Base-by-base conservation (phyloP, 2,113 vertebrate genomes). In the Apaloderma vittatum region DNA sequence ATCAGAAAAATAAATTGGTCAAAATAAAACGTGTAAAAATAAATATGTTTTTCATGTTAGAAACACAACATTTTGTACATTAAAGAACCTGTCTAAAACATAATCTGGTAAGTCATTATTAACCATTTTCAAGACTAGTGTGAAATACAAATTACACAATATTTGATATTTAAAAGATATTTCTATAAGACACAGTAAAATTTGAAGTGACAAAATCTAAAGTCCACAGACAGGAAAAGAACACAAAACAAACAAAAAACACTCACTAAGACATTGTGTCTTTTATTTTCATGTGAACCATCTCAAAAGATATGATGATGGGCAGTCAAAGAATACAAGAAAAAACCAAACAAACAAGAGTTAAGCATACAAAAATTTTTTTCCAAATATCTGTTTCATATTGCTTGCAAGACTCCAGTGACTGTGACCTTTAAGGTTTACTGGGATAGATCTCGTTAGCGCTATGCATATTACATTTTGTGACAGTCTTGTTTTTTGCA, bases 261-360 rank as follows among this genome's bases (percentile, higher is more conserved):
- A 55, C 1, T 3, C 3, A 9, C 9, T 65, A 40, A 70, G 21
- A 43, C 6, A n/a, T 58, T 46, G 6, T 9, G 2, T 32, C 7
- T 46, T 58, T 55, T 37, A 10, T 75, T 45, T 91, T 80, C 9
- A 32, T 12, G 30, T 48, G 11, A 76, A 11, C 36, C 48, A 27
- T 32, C 6, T 45, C 26, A 34, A 59, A 79, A 65, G 2, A 11
- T 52, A 48, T 34, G 5, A 11, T 82, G 30, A 37, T 5, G 8
- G 26, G 32, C 10, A 66, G 27, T 1, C 12, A 51, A 62, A 88
- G 3, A 55, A 67, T 24, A 73, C 5, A 82, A 58, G 6, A 43
- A 86, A 66, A 19, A 19, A 49, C 17, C 15, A 68, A 9, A 14
- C 9, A 18, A 43, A 5, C 14, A 8, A 30, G 3, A 45, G 37